A percentile compares a stretch with the other conserved stretches of the same genome.
Conservation (phyloP, 2,797 vertebrate species). For the Glossophaga mutica region DNA sequence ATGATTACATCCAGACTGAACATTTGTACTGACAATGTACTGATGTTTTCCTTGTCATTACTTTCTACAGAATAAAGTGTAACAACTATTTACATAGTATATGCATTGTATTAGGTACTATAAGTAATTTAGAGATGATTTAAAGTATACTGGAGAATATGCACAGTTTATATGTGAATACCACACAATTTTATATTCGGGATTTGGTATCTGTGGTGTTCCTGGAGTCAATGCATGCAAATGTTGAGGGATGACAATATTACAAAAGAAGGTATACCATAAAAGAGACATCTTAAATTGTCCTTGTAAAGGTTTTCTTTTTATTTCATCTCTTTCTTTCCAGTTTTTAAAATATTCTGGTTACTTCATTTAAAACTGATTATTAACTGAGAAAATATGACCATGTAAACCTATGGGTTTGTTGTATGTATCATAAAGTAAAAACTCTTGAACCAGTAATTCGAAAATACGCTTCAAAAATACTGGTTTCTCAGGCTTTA, state of each 20-base stretch:
- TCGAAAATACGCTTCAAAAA: slow-evolving; percentile 2
- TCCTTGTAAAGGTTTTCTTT: background rate
- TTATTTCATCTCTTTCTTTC: background rate
- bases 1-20: background rate
- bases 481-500: background rate
- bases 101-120: background rate
- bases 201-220: background rate
- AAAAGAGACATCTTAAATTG: background rate
- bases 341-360: background rate
- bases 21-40: too few relatives aligned
- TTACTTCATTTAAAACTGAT: background rate
- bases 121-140: background rate
- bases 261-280: background rate
- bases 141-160: background rate
- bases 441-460: background rate
- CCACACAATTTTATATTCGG: background rate
- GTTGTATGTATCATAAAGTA: background rate
- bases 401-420: background rate
- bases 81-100: background rate
- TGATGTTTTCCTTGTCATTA: background rate
- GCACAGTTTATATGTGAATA: background rate
- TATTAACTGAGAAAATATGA: slow-evolving; percentile 19
- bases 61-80: background rate
- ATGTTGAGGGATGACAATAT: background rate
- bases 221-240: background rate